Evolutionary conservation across 1,140 invertebrate species (phyloP).

Genomic region (Leptonema lineaticorne): DNA sequence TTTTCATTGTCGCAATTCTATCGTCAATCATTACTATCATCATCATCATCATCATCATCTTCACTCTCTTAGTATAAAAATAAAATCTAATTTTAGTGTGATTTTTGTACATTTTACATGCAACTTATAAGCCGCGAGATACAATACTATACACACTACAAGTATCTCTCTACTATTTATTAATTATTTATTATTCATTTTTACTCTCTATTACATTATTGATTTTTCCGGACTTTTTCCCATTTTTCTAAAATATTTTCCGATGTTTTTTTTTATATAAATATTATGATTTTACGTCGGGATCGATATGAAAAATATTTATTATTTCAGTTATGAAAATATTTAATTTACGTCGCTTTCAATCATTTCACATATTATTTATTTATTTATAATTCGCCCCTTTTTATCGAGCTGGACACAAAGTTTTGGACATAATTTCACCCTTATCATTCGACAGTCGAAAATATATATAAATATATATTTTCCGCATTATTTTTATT

Average conservation of each 20-base stretch:
- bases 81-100: slow-evolving; percentile 41
- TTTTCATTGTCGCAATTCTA: background rate
- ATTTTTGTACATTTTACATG: slow-evolving; percentile 41
- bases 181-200: slow-evolving; percentile 17
- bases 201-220: too few species aligned
- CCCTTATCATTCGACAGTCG: background rate
- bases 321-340: slow-evolving; percentile 23
- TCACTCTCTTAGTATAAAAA: slow-evolving; percentile 39
- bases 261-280: background rate
- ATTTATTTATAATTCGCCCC: background rate
- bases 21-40: slow-evolving; percentile 11
- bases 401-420: background rate
- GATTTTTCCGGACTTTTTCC: too few species aligned
- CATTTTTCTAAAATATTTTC: background rate
- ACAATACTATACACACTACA: slow-evolving; percentile 1
- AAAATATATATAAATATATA: background rate
- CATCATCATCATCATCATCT: slow-evolving; percentile 17
- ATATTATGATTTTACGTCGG: slow-evolving; percentile 3
- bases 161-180: background rate
- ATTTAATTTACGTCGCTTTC: slow-evolving; percentile 5
- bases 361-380: too few species aligned
- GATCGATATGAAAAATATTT: slow-evolving; percentile 22
- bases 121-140: slow-evolving; percentile 30
- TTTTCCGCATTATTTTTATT: background rate
- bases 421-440: background rate